Evolutionary conservation across 2,113 vertebrate genomes (phyloP), one percentile per base, ranked within the genome.

Genomic region (Gallinago undulata): DNA sequence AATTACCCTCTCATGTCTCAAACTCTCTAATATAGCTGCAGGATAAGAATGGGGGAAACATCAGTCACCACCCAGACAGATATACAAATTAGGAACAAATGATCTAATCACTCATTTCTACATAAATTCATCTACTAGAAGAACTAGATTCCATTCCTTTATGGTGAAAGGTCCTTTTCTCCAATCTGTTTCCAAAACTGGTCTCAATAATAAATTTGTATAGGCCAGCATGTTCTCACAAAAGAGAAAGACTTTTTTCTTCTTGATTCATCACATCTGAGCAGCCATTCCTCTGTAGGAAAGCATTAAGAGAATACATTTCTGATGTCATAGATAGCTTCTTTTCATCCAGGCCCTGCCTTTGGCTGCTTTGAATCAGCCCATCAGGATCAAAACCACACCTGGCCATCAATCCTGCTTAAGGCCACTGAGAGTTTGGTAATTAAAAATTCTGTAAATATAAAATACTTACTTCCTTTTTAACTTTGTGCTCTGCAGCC

Each of bases 391-490:
- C 66, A 92, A 77, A 90, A 73, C 12, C 31, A 59, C 13, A 77
- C 1, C 1, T 25, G 22, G 16, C 8, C 28, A 83, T 25, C 21
- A 84, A n/a, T 45, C 50, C 64, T 41, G 43, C 50, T 55, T 37
- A 80, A 86, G 9, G 45, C 9, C 8, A 47, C n/a, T 17, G 17
- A 53, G 41, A 63, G 24, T 57, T 37, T 24, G 21, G 21, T 24
- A 85, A 88, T 43, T 59, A 86, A 13, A 89, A 87, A 89, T 37
- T 51, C 28, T 35, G 5, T 10, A 37, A 45, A 59, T 18, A 35
- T 19, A 69, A 57, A 77, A 92, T 72, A 97, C 98, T 98, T 77
- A 99, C 99, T 90, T 99, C 99, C 76, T 99, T 98, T 66, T 98
- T 98, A 23, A 98, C 98, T 93, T 98, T 98, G 87, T 97, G 98